These are phyloP conservation scores for Callyntrura sp. DNA, from an alignment of 2,888 invertebrate genomes.

Conservation along the genomic window DNA sequence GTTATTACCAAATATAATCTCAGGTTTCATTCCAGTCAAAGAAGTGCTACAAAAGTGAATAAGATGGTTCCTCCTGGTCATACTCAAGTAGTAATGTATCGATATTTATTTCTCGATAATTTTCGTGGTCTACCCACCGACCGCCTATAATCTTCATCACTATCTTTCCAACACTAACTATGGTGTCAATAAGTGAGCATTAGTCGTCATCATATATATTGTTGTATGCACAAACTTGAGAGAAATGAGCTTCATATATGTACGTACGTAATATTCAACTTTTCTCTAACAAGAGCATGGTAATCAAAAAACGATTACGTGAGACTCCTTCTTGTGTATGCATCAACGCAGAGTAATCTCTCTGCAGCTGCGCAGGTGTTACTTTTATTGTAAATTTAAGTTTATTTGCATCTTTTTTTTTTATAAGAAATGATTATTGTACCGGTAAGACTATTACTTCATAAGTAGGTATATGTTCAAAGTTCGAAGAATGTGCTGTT, in stretches of 20 bases:
- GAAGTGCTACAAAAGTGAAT: neutral
- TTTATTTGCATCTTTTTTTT: too few relatives aligned
- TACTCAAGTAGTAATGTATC: neutral
- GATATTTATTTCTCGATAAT: constrained; percentile 17
- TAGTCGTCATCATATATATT: too few relatives aligned
- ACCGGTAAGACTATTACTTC: too few relatives aligned
- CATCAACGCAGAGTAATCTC: neutral
- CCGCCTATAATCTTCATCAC: constrained; percentile 15
- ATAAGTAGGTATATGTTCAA: too few relatives aligned
- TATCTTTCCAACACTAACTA: neutral
- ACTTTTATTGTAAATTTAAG: neutral
- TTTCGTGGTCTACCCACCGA: constrained; percentile 22
- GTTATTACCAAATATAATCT: constrained; percentile 20
- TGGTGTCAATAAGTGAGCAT: constrained; percentile 37
- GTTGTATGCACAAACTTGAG: too few relatives aligned
- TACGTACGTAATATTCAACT: neutral
- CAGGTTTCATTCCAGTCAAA: neutral
- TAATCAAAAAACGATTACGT: constrained; percentile 1
- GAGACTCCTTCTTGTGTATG: neutral
- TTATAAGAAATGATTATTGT: too few relatives aligned
- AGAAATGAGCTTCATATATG: neutral
- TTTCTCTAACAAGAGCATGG: neutral
- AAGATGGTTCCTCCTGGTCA: neutral
- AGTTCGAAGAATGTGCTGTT: neutral
- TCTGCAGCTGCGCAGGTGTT: neutral